These are phyloP conservation scores for Ochlodes sylvanus DNA, from an alignment of 2,888 invertebrate genomes.

Conservation along the genomic window DNA sequence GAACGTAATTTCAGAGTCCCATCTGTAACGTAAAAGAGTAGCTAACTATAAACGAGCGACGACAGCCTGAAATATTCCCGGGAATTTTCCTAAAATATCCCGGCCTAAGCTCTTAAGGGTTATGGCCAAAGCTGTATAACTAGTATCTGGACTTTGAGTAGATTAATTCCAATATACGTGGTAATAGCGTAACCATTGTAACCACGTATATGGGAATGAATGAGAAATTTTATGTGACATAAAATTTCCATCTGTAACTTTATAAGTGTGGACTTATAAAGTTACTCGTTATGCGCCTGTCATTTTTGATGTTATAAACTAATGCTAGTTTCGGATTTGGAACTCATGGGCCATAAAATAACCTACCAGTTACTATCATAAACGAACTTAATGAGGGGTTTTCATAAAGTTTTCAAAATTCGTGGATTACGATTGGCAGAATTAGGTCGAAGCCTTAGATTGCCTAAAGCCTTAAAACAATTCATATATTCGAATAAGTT, in stretches of 20 bases:
- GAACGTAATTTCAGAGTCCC: conserved; percentile 20
- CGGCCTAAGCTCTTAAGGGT: conserved; percentile 1
- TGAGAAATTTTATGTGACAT: background rate
- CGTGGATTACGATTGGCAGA: too few relatives aligned
- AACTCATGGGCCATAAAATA: too few relatives aligned
- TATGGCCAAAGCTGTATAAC: background rate
- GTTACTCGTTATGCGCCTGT: background rate
- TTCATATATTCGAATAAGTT: too few relatives aligned
- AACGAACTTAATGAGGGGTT: too few relatives aligned
- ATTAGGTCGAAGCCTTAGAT: too few relatives aligned
- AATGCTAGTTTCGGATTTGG: too few relatives aligned
- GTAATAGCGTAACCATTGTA: too few relatives aligned
- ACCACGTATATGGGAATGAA: background rate
- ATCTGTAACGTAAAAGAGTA: conserved; percentile 7
- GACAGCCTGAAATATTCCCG: background rate
- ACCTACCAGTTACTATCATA: too few relatives aligned
- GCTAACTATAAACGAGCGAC: background rate
- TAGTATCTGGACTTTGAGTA: background rate
- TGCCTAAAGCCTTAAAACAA: too few relatives aligned
- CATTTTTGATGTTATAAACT: background rate
- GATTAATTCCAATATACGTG: background rate
- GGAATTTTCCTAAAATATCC: conserved; percentile 1
- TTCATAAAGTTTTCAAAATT: too few relatives aligned
- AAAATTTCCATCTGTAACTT: background rate
- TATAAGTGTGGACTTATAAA: background rate